These are phyloP conservation scores for Gortyna flavago DNA, from an alignment of 2,888 invertebrate species.

Conservation along the genomic window DNA sequence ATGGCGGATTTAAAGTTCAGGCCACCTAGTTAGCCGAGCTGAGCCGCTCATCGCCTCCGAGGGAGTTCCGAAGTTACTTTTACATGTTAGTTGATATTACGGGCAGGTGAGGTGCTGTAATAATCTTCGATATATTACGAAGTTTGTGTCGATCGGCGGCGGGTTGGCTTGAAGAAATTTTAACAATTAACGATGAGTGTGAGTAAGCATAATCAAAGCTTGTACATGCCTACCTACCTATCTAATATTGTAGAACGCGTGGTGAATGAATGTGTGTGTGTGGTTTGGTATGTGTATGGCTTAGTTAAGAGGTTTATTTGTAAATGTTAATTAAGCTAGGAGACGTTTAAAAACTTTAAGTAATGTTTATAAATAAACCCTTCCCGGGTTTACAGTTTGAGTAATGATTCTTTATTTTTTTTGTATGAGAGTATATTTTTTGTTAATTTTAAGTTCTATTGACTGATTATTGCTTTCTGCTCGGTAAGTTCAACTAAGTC, in stretches of 20 bases:
- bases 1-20: conserved; percentile 47
- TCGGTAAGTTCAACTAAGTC: not conserved
- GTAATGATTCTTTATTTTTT: not conserved
- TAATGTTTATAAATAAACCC: not conserved
- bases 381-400: not conserved
- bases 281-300: not conserved
- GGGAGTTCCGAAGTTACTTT: conserved; percentile 17
- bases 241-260: not conserved
- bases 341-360: not conserved
- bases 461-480: not conserved
- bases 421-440: not conserved
- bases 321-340: not conserved
- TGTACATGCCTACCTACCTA: no score
- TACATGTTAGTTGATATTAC: conserved; percentile 26
- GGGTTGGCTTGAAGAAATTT: not conserved
- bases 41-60: conserved; percentile 16
- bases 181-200: not conserved
- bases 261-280: not conserved
- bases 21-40: conserved; percentile 26
- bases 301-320: not conserved
- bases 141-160: conserved; percentile 1
- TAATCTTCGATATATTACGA: conserved; percentile 32
- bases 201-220: not conserved
- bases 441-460: not conserved
- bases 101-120: conserved; percentile 8